Conservation (phyloP, 2,797 vertebrate genomes). For the Petrocephalus sullivani region DNA sequence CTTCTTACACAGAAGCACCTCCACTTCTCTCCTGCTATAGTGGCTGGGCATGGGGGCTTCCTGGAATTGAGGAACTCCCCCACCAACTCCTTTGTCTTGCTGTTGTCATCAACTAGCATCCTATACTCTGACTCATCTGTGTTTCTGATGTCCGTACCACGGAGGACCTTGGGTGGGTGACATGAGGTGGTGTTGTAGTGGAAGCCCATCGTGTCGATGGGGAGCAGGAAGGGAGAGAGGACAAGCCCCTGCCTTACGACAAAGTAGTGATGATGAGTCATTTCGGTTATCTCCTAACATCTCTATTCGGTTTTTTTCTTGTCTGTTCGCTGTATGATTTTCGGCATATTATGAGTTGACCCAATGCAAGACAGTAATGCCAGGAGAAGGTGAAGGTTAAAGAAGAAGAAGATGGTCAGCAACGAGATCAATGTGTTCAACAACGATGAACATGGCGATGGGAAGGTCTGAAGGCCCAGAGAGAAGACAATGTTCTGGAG, state of each 20-base stretch:
- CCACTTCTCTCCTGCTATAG: neutral
- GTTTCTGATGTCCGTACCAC: neutral
- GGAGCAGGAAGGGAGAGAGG: neutral
- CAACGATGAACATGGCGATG: neutral
- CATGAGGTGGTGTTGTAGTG: neutral
- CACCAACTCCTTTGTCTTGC: neutral
- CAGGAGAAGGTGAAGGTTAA: neutral
- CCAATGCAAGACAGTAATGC: neutral
- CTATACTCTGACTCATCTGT: neutral
- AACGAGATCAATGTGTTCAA: neutral
- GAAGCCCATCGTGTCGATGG: neutral
- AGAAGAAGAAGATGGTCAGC: neutral
- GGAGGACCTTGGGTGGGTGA: neutral
- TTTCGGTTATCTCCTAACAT: neutral
- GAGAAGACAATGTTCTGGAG: neutral
- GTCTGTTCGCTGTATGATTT: neutral
- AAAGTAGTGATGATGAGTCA: neutral
- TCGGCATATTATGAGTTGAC: neutral
- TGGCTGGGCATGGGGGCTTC: neutral
- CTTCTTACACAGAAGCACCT: neutral
- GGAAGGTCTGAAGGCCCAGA: neutral
- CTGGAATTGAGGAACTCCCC: neutral
- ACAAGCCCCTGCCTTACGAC: neutral
- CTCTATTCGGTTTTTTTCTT: neutral
- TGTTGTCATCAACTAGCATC: neutral